Conservation (phyloP, 1,140 invertebrate species). For the Drosophila erecta region DNA sequence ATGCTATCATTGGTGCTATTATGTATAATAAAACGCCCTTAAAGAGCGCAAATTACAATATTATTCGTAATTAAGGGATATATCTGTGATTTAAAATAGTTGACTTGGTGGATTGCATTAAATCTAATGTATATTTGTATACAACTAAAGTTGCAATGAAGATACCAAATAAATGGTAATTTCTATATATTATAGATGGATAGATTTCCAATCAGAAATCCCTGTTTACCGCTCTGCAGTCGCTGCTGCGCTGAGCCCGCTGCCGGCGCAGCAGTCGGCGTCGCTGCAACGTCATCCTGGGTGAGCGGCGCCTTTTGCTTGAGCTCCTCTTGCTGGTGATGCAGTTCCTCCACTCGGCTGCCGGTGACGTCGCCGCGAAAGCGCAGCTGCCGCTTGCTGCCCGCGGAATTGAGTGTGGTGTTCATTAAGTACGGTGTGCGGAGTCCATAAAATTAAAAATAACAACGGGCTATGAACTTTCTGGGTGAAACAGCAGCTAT, state of each 20-base stretch:
- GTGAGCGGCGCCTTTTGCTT: conserved; percentile 37
- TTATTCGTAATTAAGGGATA: too few species aligned
- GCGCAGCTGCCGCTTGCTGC: conserved; percentile 58
- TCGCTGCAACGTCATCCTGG: conserved; percentile 66
- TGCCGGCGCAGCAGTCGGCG: conserved; percentile 11
- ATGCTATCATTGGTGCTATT: too few species aligned
- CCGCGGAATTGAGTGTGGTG: conserved; percentile 36
- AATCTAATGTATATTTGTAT: too few species aligned
- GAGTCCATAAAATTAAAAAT: conserved; percentile 41
- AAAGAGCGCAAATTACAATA: too few species aligned
- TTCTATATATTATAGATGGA: too few species aligned
- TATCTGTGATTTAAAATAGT: too few species aligned
- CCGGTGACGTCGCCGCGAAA: conserved; percentile 59
- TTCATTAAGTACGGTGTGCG: conserved; percentile 41
- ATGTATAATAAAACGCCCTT: too few species aligned
- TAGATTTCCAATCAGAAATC: background rate
- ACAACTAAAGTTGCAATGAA: too few species aligned
- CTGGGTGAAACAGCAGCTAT: conserved; percentile 7
- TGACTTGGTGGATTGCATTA: too few species aligned
- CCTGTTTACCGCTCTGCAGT: conserved; percentile 38
- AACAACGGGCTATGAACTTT: conserved; percentile 28
- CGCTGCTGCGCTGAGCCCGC: conserved; percentile 24
- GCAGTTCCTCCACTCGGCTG: conserved; percentile 62
- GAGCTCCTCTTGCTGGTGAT: conserved; percentile 41
- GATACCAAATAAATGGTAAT: too few species aligned